Evolutionary conservation across 2,888 invertebrate species (phyloP).

Genomic region (Acrobasis repandana): DNA sequence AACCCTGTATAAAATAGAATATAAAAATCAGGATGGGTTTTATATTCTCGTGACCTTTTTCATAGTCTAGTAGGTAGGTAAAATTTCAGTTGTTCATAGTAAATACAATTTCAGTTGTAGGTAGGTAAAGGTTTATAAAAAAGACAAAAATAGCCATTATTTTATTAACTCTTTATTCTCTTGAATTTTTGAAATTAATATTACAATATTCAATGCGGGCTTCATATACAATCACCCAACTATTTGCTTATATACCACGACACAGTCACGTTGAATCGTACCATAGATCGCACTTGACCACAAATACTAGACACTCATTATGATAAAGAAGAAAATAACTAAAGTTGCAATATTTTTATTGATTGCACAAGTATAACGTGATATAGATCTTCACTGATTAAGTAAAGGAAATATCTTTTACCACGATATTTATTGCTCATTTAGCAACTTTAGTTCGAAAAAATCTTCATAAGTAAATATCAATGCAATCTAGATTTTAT

Average conservation of each 20-base stretch:
- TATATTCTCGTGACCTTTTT: no score
- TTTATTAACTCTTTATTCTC: constrained; percentile 83
- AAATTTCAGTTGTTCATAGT: no score
- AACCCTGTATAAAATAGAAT: no score
- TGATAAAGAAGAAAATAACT: background rate
- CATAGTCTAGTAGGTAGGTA: background rate
- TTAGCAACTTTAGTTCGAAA: constrained; percentile 19
- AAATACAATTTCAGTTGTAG: background rate
- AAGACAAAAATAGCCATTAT: constrained; percentile 45
- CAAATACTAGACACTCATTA: constrained; percentile 38
- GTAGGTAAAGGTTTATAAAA: constrained; percentile 11
- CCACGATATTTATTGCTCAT: background rate
- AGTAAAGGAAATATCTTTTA: background rate
- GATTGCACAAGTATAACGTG: constrained; percentile 9
- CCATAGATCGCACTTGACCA: constrained; percentile 53
- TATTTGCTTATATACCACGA: constrained; percentile 81
- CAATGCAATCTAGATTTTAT: constrained; percentile 41
- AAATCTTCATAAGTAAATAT: constrained; percentile 1
- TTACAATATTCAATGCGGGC: constrained; percentile 82
- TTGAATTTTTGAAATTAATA: constrained; percentile 82
- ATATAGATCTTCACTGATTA: background rate
- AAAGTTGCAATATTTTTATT: constrained; percentile 10
- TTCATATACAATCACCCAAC: constrained; percentile 81
- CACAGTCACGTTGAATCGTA: constrained; percentile 74
- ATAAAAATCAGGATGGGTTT: no score